Base-by-base conservation (phyloP, 2,797 vertebrate genomes). In the Danio aesculapii region DNA sequence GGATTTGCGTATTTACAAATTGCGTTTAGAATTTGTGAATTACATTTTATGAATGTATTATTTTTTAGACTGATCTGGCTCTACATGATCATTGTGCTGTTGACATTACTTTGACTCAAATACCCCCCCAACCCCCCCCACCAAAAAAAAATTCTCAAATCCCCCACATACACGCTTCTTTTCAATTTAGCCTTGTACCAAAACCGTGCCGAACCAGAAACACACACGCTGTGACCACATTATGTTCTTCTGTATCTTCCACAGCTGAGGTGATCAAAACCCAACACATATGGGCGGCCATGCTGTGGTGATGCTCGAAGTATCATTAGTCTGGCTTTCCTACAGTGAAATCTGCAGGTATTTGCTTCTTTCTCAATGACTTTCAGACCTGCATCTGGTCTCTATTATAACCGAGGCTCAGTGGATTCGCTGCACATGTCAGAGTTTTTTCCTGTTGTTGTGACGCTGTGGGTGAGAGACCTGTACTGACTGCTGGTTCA, bases 331-430 rank as follows among this genome's bases (percentile, higher is more conserved):
- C 79, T 85, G 81, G 75, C 81, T 83, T 64, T 46, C 58, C 78
- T 82, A 43, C 41, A 79, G 71, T 74, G 68, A 79, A 84, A 86
- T 86, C 86, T 77, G 73, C 75, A 77, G 21, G 73, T 79, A 82
- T 49, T 77, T 83, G 76, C 57, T 66, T 58, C 73, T 79, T 30
- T 87, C 86, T 67, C 72, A 68, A 85, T 77, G 63, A 79, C 39
- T 72, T 69, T 70, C 47, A 57, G 68, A 76, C 77, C 66, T 62
- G 83, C 89, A 88, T 89, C 85, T 89, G 91, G 73, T 90, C 83
- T 68, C 44, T 83, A 89, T 91, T 84, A 86, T 0, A 46, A 16
- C 16, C 8, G 68, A n/a, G 72, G 44, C 57, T 74, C 57, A 49
- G 44, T 61, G 55, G 55, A 74, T 61, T 61, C 71, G 44, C 43